Conservation (phyloP, 2,888 invertebrate species). For the Automeris io region DNA sequence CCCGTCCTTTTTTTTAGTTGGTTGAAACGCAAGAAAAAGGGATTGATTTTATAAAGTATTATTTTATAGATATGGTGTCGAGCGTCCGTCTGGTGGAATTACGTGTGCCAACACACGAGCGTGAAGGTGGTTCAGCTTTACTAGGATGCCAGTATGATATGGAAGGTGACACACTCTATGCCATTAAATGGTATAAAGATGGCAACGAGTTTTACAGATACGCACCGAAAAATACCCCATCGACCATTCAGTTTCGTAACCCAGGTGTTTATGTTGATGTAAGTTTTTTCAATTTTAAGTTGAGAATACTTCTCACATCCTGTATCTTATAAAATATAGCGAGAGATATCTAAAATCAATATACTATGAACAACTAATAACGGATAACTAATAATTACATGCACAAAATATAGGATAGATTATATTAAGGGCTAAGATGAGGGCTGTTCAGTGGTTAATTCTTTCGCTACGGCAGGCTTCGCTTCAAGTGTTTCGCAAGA, state of each 20-base stretch:
- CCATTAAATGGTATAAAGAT: constrained; percentile 95
- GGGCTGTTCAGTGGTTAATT: too few species aligned
- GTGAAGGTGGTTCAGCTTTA: constrained; percentile 83
- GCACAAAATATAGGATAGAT: too few species aligned
- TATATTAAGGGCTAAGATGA: too few species aligned
- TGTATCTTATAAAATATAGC: background rate
- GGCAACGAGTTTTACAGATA: constrained; percentile 90
- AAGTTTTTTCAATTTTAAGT: constrained; percentile 57
- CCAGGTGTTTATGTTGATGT: constrained; percentile 90
- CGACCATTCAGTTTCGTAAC: constrained; percentile 82
- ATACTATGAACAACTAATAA: too few species aligned
- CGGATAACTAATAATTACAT: too few species aligned
- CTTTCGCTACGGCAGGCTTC: too few species aligned
- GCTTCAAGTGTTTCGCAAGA: too few species aligned
- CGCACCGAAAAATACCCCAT: constrained; percentile 84
- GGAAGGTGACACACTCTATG: constrained; percentile 85
- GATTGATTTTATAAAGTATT: too few species aligned
- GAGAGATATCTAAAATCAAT: too few species aligned
- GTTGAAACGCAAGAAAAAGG: too few species aligned
- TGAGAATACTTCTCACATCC: background rate
- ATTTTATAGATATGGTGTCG: constrained; percentile 42
- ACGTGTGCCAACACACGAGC: constrained; percentile 87
- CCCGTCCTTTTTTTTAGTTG: too few species aligned
- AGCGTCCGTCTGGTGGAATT: constrained; percentile 84
- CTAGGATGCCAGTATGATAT: constrained; percentile 89